Base-by-base conservation (phyloP, 2,888 invertebrate genomes). In the Ennomos quercinarius region DNA sequence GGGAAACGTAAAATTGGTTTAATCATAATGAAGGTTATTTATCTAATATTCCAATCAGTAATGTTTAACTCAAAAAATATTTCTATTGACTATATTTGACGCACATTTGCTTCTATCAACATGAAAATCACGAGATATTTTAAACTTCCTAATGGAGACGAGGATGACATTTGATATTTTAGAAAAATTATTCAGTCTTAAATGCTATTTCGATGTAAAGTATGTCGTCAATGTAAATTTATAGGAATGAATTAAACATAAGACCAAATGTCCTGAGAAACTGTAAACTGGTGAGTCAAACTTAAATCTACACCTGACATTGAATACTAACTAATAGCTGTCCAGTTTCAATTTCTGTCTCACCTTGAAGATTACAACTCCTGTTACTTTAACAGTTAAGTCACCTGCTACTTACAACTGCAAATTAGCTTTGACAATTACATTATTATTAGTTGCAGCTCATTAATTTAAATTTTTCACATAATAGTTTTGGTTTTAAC, bases 171-270 rank as follows among this genome's bases (percentile, higher is more conserved):
- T 39, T 46, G 4, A 17, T 38, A 8, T 35, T 43, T 42, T 12
- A 41, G 37, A 51, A 41, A 17, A 52, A 52, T 52, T 36, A 36
- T 48, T 39, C 5, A 27, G 45, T 45, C 10, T 17, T 41, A 49
- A 59, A 59, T 54, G 53, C 37, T 45, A 50, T 59, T 38, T 59
- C 41, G 44, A 54, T 54, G 53, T 54, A 36, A 49, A 53, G 41
- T 48, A 49, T 49, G 49, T 49, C 40, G 36, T 54, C 12, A 12
- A 50, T 59, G 41, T 50, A 35, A 50, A 59, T 58, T 48, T 11
- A 53, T 53, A 11, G 13, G 43, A 40, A 56, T 67, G 60, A 62
- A 67, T 67, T 49, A 67, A 62, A 64, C 54, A 67, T 61, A 13
- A 45, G 47, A 42, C 13, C 57, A 36, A 54, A 59, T 50, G 49